Evolutionary conservation across 2,888 invertebrate species (phyloP), one percentile per base, ranked within the genome.

Genomic region (Caprella mutica): DNA sequence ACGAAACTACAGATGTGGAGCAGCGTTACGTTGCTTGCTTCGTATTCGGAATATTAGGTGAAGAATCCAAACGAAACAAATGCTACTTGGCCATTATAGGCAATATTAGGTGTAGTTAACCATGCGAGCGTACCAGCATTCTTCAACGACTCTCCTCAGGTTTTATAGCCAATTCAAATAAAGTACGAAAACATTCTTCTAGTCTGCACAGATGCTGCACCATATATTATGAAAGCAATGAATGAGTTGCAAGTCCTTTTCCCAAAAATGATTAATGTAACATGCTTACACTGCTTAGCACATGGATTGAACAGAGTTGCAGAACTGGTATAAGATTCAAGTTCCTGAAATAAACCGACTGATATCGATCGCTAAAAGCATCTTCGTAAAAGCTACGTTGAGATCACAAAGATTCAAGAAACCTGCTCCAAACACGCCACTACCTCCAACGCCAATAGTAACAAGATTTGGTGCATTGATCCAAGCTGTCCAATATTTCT

Each of bases 201-300:
- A 42, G 42, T 42, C 42, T 42, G 42, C 42, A 42, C 42, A 42
- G 42, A 42, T 42, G 42, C 42, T 42, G 42, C 42, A 42, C 42
- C 42, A n/a, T n/a, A 42, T 42, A 9, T 40, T n/a, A 40, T 40
- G n/a, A 40, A 40, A 40, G 40, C 40, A 40, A 40, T 40, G n/a
- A 40, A 40, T n/a, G 40, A 19, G 40, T 40, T 40, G 40, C 40
- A 40, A 40, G 40, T 40, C 40, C 6, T 40, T 40, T n/a, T n/a
- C n/a, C n/a, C n/a, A n/a, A n/a, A n/a, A n/a, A n/a, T n/a, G n/a
- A n/a, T n/a, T n/a, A n/a, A n/a, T n/a, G n/a, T n/a, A n/a, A n/a
- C n/a, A n/a, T n/a, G n/a, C n/a, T n/a, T n/a, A n/a, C n/a, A n/a
- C n/a, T n/a, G n/a, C n/a, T n/a, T n/a, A n/a, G n/a, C n/a, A n/a